These are phyloP conservation scores for Ascaphus truei DNA, from an alignment of 2,113 vertebrate species.

Conservation along the genomic window DNA sequence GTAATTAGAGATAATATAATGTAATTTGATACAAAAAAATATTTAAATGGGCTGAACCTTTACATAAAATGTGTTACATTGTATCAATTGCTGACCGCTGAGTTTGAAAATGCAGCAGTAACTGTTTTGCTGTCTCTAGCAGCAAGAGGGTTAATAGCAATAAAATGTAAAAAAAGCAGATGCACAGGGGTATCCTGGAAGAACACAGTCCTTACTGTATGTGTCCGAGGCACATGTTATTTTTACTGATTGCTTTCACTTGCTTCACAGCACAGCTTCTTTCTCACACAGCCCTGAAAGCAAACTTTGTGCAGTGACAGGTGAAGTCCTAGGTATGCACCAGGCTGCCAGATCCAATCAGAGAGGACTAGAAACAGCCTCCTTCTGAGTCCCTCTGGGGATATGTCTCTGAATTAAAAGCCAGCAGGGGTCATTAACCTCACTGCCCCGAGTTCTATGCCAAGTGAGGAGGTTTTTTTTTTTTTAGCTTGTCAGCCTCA, in stretches of 20 bases:
- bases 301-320: slow-evolving; percentile 54
- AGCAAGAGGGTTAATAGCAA: too few relatives aligned
- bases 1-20: too few relatives aligned
- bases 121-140: too few relatives aligned
- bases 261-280: slow-evolving; percentile 39
- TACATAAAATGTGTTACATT: background rate
- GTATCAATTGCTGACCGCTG: background rate
- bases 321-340: slow-evolving; percentile 68
- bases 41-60: background rate
- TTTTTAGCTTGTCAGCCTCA: slow-evolving; percentile 55
- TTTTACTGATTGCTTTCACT: slow-evolving; percentile 36
- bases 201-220: slow-evolving; percentile 3
- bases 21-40: too few relatives aligned
- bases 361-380: slow-evolving; percentile 62
- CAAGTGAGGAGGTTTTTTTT: slow-evolving; percentile 52
- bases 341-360: slow-evolving; percentile 83
- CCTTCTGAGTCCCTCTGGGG: slow-evolving; percentile 67
- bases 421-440: slow-evolving; percentile 79
- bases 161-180: too few relatives aligned
- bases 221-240: slow-evolving; percentile 38
- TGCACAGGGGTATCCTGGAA: background rate
- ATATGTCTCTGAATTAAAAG: slow-evolving; percentile 80
- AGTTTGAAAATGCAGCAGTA: too few relatives aligned
- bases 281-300: slow-evolving; percentile 54
- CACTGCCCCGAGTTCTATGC: slow-evolving; percentile 65